A percentile compares a stretch with the other conserved stretches of the same genome.
Conservation (phyloP, 35 echinoderm and acorn worm genomes). For the Lytechinus variegatus region DNA sequence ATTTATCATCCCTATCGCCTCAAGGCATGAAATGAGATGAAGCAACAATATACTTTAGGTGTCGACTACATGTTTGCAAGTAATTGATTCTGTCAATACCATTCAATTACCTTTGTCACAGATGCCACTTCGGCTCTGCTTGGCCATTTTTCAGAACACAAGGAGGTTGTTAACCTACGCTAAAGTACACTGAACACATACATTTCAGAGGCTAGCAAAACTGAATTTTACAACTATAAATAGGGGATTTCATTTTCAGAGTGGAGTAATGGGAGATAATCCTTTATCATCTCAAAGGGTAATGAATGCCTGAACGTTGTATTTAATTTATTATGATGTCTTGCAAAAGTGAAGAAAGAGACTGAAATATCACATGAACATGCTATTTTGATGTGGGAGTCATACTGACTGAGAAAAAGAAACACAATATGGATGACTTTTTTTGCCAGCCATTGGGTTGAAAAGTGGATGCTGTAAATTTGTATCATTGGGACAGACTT, state of each 20-base stretch:
- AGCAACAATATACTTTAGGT: neutral
- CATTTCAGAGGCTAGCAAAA: neutral
- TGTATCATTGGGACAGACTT: neutral
- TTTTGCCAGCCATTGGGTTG: neutral
- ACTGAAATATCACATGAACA: neutral
- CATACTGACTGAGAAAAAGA: neutral
- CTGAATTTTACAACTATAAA: neutral
- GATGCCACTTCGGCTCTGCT: neutral
- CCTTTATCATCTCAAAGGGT: neutral
- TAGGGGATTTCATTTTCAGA: neutral
- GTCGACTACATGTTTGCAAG: neutral
- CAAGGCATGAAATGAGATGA: neutral
- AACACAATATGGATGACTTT: neutral
- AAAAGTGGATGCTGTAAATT: neutral
- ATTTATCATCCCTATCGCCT: neutral
- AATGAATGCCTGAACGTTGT: neutral
- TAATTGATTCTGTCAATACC: neutral
- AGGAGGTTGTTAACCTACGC: neutral
- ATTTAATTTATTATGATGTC: neutral
- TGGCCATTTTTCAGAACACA: neutral
- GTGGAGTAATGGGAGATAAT: neutral
- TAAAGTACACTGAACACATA: neutral
- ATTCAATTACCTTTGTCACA: constrained; percentile 4
- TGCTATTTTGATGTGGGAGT: neutral
- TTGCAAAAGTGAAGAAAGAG: neutral